Conservation (phyloP, 2,888 invertebrate species). For the Netelia fuscicornis region DNA sequence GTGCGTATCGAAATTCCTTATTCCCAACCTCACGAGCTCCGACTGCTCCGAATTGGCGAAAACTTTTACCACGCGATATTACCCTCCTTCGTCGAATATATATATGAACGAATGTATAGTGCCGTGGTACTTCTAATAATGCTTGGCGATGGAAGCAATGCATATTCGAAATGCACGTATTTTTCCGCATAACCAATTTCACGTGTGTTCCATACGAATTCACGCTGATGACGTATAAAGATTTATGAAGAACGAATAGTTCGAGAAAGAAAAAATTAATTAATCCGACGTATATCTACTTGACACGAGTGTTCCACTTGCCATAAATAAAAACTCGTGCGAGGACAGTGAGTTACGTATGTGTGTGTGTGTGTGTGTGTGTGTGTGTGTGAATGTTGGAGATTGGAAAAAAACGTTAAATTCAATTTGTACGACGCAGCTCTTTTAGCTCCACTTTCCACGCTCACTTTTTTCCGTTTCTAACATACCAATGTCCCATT, state of each 20-base stretch:
- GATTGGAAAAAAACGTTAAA: background rate
- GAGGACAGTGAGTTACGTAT: background rate
- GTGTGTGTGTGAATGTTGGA: background rate
- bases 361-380: too few relatives aligned
- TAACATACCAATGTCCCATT: background rate
- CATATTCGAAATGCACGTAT: slow-evolving; percentile 9
- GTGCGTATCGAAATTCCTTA: slow-evolving; percentile 45
- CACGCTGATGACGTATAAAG: background rate
- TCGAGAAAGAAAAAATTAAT: background rate
- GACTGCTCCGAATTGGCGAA: slow-evolving; percentile 27
- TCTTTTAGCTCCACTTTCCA: background rate
- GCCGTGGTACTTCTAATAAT: slow-evolving; percentile 16
- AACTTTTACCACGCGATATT: slow-evolving; percentile 31
- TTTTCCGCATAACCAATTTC: slow-evolving; percentile 2
- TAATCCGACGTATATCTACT: background rate
- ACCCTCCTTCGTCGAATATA: background rate
- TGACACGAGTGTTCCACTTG: background rate
- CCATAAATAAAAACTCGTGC: background rate
- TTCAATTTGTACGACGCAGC: background rate
- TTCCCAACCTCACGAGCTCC: slow-evolving; percentile 17
- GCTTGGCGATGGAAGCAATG: background rate
- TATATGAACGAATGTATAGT: slow-evolving; percentile 6
- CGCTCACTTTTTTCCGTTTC: background rate
- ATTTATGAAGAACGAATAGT: background rate
- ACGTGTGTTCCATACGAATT: background rate